Conservation (phyloP, 2,797 vertebrate genomes). For the Eleutherodactylus coqui region DNA sequence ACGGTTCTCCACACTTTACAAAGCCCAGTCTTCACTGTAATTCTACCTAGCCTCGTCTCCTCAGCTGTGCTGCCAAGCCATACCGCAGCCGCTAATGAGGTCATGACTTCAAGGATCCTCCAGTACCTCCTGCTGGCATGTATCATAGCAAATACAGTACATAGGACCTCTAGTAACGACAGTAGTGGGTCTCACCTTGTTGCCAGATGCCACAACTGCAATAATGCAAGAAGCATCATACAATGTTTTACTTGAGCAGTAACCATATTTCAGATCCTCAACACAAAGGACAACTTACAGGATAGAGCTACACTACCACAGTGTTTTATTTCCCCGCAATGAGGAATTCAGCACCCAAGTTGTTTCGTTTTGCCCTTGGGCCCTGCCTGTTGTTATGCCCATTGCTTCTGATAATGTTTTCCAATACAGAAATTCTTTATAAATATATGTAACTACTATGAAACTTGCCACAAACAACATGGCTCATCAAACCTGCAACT, state of each 20-base stretch:
- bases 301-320: not conserved
- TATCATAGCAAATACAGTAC: too few relatives aligned
- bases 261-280: not conserved
- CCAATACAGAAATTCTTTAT: not conserved
- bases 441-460: not conserved
- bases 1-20: too few relatives aligned
- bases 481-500: too few relatives aligned
- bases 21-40: too few relatives aligned
- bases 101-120: too few relatives aligned
- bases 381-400: not conserved
- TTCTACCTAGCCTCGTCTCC: too few relatives aligned
- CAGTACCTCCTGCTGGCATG: too few relatives aligned
- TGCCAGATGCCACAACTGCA: not conserved
- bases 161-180: not conserved
- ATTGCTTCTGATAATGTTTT: not conserved
- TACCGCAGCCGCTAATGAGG: too few relatives aligned
- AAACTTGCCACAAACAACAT: too few relatives aligned
- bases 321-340: not conserved
- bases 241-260: not conserved
- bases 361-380: not conserved
- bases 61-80: too few relatives aligned
- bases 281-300: not conserved
- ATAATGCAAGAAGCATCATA: not conserved
- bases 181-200: not conserved
- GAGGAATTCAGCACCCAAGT: not conserved